phyloP scores from a whole-genome alignment of 2,888 invertebrate genomes.

The Cerastis leucographa region DNA sequence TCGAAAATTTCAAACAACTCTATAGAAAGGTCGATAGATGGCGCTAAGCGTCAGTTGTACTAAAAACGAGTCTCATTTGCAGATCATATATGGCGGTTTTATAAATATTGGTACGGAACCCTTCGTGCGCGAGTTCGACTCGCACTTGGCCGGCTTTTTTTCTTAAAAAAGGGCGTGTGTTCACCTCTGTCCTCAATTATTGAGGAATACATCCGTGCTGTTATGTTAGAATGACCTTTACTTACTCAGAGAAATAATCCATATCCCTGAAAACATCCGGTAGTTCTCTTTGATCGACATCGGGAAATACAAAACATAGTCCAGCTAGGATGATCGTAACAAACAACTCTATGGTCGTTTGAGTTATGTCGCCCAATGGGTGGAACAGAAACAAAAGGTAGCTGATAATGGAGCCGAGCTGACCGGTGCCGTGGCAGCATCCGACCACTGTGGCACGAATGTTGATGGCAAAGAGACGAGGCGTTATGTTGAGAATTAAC shows the following conservation, averaged over 20 bases:
- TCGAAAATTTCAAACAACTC: too few species aligned
- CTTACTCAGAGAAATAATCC: constrained; percentile 87
- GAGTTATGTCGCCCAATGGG: constrained; percentile 69
- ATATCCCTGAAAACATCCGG: constrained; percentile 85
- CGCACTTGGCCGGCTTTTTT: too few species aligned
- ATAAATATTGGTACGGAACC: too few species aligned
- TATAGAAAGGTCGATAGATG: too few species aligned
- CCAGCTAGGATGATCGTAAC: constrained; percentile 71
- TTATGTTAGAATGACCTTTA: not conserved
- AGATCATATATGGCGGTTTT: too few species aligned
- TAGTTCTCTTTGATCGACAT: constrained; percentile 84
- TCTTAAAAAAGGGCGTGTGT: not conserved
- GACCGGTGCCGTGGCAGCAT: constrained; percentile 81
- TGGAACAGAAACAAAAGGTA: constrained; percentile 77
- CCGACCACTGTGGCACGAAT: constrained; percentile 81
- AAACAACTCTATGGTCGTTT: constrained; percentile 70
- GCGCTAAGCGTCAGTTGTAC: too few species aligned
- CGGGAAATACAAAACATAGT: constrained; percentile 77
- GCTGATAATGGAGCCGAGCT: constrained; percentile 81
- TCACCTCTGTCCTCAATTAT: not conserved
- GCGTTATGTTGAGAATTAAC: constrained; percentile 80
- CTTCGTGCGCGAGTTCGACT: too few species aligned
- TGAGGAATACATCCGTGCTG: not conserved
- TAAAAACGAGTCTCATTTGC: too few species aligned
- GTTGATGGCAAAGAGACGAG: constrained; percentile 82